Percentiles rank a stretch among this genome's conserved stretches.
Evolutionary conservation across 1,140 invertebrate species (phyloP).

Genomic region (Rhysida immarginata): DNA sequence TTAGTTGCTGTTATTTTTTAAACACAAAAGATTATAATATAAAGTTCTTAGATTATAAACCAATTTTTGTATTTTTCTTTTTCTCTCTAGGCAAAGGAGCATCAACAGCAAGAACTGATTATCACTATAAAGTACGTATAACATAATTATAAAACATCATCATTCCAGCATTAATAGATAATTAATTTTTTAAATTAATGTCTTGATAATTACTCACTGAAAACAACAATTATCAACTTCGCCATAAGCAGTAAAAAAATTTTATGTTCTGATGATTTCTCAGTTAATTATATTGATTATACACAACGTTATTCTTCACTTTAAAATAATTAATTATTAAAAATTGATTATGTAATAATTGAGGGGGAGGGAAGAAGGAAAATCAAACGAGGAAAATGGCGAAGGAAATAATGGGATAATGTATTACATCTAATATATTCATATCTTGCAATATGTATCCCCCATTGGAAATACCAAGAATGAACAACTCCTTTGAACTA

Average conservation of each 20-base stretch:
- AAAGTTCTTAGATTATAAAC: neutral
- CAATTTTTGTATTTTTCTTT: neutral
- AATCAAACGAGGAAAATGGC: too few species aligned
- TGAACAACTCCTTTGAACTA: too few species aligned
- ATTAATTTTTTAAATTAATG: neutral
- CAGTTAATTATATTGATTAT: neutral
- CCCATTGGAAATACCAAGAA: too few species aligned
- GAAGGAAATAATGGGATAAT: too few species aligned
- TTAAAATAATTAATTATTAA: too few species aligned
- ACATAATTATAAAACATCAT: conserved; percentile 8
- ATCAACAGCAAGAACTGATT: conserved; percentile 47
- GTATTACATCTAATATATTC: too few species aligned
- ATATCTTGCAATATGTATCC: too few species aligned
- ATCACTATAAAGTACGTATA: conserved; percentile 46
- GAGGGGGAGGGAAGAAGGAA: too few species aligned
- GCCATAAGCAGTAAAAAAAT: neutral
- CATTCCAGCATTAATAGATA: neutral
- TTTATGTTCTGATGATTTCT: neutral
- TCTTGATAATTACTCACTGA: neutral
- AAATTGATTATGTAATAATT: too few species aligned
- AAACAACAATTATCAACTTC: neutral
- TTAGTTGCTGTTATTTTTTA: neutral
- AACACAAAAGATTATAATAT: neutral
- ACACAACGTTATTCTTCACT: too few species aligned
- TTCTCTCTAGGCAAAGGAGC: conserved; percentile 37